Evolutionary conservation across 2,113 vertebrate genomes (phyloP), one percentile per base, ranked within the genome.

Genomic region (Cynoglossus semilaevis): DNA sequence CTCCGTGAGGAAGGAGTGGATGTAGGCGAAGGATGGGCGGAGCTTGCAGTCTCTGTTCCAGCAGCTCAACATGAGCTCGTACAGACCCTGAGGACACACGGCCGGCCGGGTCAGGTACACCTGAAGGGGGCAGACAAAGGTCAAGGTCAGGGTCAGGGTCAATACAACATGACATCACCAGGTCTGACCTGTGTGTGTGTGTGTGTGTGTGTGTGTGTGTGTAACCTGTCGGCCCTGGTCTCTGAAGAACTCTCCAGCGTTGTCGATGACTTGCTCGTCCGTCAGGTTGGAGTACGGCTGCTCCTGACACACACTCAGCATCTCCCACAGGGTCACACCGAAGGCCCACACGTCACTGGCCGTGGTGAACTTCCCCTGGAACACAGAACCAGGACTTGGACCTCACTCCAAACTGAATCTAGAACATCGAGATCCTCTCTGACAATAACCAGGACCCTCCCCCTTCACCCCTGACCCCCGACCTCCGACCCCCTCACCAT

Each of bases 341-440:
- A 97, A 97, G 0, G 95, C 95, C 95, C 95, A 97, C 73, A 94
- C 94, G 0, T 96, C 95, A 1, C 94, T 96, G 15, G 94, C 94
- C 0, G 94, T 95, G 0, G 95, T 95, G 88, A 97, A 97, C 67
- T 96, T 97, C 0, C 95, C 95, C 95, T 97, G 76, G 18, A 17
- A 29, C 18, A 66, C 16, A 63, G 51, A 67, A 2, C 52, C 58
- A 44, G 44, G 15, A 50, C n/a, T 1, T 8, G 12, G 19, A 16
- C 5, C 54, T 47, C 18, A 54, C 34, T 0, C 3, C 9, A 9
- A 35, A n/a, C n/a, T n/a, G n/a, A n/a, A n/a, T n/a, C n/a, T n/a
- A n/a, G n/a, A n/a, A n/a, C n/a, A n/a, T n/a, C n/a, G n/a, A n/a
- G n/a, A n/a, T n/a, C n/a, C n/a, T n/a, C n/a, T n/a, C n/a, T n/a